These are phyloP conservation scores for Capitulum mitella DNA, from an alignment of 2,888 invertebrate species.

Conservation along the genomic window DNA sequence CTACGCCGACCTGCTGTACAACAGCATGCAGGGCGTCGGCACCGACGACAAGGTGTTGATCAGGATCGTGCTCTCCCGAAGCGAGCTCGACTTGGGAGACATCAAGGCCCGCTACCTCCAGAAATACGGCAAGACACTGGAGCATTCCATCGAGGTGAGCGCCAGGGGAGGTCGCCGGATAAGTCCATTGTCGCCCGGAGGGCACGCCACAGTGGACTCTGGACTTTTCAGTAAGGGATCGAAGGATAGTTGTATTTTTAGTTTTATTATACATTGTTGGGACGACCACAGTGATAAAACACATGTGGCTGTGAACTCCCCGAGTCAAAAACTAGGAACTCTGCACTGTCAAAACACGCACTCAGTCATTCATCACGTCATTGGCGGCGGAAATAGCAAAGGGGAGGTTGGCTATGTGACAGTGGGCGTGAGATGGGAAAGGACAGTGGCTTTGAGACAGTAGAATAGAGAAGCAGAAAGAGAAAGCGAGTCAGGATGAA, in stretches of 20 bases:
- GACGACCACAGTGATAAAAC: too few relatives aligned
- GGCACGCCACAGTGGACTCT: neutral
- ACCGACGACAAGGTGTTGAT: conserved; percentile 35
- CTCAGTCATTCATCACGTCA: too few relatives aligned
- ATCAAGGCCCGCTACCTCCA: conserved; percentile 32
- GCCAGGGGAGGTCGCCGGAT: neutral
- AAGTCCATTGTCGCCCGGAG: neutral
- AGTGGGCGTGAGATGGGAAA: too few relatives aligned
- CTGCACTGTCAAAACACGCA: neutral
- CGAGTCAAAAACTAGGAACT: too few relatives aligned
- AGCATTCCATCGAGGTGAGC: conserved; percentile 10
- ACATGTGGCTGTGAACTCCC: too few relatives aligned
- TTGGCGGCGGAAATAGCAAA: too few relatives aligned
- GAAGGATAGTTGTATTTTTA: too few relatives aligned
- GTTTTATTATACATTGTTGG: too few relatives aligned
- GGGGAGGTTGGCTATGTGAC: too few relatives aligned
- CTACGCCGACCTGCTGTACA: conserved; percentile 32
- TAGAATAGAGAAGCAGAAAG: too few relatives aligned
- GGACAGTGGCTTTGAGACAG: too few relatives aligned
- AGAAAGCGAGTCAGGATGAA: too few relatives aligned
- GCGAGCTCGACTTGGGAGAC: conserved; percentile 34
- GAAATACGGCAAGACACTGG: conserved; percentile 28
- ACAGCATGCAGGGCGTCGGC: conserved; percentile 32
- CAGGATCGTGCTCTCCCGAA: conserved; percentile 33
- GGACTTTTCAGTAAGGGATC: neutral